Evolutionary conservation across 2,113 vertebrate species (phyloP).

Genomic region (Trachemys scripta): DNA sequence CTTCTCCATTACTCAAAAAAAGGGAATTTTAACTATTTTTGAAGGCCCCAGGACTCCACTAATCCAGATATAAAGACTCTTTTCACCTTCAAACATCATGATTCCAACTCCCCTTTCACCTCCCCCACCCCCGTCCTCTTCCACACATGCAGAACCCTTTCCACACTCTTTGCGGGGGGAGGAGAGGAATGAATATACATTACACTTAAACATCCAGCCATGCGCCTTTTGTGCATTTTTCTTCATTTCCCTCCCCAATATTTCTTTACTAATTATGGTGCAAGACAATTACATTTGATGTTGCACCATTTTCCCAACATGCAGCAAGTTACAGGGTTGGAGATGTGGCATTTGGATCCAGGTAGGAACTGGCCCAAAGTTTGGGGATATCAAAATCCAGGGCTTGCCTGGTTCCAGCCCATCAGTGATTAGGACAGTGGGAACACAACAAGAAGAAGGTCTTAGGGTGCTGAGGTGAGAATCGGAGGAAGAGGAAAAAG

Average conservation of each 20-base stretch:
- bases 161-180: not conserved
- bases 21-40: constrained; percentile 69
- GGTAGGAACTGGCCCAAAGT: not conserved
- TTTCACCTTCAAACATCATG: constrained; percentile 65
- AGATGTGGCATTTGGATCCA: not conserved
- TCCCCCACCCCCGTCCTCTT: not conserved
- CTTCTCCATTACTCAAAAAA: constrained; percentile 74
- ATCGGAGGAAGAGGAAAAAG: not conserved
- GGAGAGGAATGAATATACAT: constrained; percentile 8
- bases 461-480: not conserved
- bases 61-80: constrained; percentile 58
- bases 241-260: not conserved
- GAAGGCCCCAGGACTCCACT: constrained; percentile 66
- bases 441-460: not conserved
- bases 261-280: not conserved
- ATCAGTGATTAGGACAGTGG: fast-evolving
- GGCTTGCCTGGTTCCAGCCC: not conserved
- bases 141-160: not conserved
- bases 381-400: fast-evolving
- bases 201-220: not conserved
- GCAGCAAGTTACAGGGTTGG: not conserved
- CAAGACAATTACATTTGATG: not conserved
- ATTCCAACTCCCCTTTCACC: constrained; percentile 41
- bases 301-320: not conserved
- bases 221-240: not conserved